A percentile compares a stretch with the other conserved stretches of the same genome.
These are phyloP conservation scores for Uria lomvia DNA, from an alignment of 2,113 vertebrate species.

Conservation along the genomic window DNA sequence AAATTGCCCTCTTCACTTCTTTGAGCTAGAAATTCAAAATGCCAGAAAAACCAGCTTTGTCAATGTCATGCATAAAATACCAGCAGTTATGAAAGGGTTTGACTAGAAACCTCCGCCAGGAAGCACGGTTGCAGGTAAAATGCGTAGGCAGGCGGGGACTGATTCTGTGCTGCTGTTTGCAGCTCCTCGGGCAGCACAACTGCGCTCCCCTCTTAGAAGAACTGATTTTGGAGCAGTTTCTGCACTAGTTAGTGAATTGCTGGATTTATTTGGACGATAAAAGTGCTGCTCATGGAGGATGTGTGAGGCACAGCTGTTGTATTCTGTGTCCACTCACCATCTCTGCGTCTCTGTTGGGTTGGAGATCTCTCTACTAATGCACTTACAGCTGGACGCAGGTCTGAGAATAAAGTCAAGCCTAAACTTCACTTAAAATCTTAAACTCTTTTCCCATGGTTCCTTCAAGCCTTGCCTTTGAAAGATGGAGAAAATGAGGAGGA, in stretches of 20 bases:
- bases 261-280: neutral
- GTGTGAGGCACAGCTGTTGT: neutral
- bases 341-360: neutral
- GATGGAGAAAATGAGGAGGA: neutral
- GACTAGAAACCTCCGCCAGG: neutral
- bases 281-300: neutral
- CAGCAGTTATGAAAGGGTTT: neutral
- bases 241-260: too few species aligned
- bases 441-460: neutral
- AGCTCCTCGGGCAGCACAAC: neutral
- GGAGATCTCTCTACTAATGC: neutral
- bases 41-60: neutral
- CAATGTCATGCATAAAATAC: neutral
- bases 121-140: neutral
- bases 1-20: neutral
- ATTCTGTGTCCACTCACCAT: neutral
- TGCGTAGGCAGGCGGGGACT: fast-evolving
- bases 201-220: neutral
- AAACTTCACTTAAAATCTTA: neutral
- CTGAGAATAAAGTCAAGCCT: neutral
- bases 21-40: neutral
- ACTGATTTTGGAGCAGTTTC: neutral
- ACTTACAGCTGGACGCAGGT: neutral
- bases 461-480: neutral
- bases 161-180: neutral